A percentile compares a stretch with the other conserved stretches of the same genome.
Conservation (phyloP, 2,888 invertebrate genomes). For the Bedellia somnulentella region DNA sequence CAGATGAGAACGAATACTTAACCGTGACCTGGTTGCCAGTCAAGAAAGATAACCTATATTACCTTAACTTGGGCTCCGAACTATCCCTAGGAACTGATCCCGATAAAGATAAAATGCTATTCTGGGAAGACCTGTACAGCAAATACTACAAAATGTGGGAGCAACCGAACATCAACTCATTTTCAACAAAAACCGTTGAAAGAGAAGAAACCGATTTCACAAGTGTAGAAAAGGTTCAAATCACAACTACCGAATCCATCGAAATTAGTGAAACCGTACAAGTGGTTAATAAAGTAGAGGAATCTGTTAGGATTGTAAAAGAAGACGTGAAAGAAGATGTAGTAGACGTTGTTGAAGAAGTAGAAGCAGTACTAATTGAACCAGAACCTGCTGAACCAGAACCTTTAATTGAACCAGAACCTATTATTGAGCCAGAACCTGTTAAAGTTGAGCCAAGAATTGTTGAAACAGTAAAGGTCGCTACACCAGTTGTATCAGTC, state of each 20-base stretch:
- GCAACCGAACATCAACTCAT: constrained; percentile 15
- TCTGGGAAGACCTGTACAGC: constrained; percentile 39
- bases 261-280: too few relatives aligned
- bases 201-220: too few relatives aligned
- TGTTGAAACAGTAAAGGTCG: constrained; percentile 7
- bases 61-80: constrained; percentile 29
- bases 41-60: constrained; percentile 33
- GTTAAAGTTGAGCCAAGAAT: too few relatives aligned
- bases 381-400: too few relatives aligned
- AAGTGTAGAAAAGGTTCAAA: too few relatives aligned
- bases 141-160: constrained; percentile 45
- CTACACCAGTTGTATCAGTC: constrained; percentile 5
- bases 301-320: constrained; percentile 8
- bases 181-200: too few relatives aligned
- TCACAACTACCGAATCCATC: too few relatives aligned
- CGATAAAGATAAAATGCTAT: constrained; percentile 39
- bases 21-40: constrained; percentile 41
- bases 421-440: too few relatives aligned
- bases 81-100: constrained; percentile 28
- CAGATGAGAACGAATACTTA: constrained; percentile 38
- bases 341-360: constrained; percentile 7
- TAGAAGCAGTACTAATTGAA: constrained; percentile 14
- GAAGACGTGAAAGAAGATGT: constrained; percentile 1
- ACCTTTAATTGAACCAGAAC: too few relatives aligned
- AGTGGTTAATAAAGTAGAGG: constrained; percentile 14